These are phyloP conservation scores for Tanypteryx hageni DNA, from an alignment of 2,888 invertebrate genomes.

Conservation along the genomic window DNA sequence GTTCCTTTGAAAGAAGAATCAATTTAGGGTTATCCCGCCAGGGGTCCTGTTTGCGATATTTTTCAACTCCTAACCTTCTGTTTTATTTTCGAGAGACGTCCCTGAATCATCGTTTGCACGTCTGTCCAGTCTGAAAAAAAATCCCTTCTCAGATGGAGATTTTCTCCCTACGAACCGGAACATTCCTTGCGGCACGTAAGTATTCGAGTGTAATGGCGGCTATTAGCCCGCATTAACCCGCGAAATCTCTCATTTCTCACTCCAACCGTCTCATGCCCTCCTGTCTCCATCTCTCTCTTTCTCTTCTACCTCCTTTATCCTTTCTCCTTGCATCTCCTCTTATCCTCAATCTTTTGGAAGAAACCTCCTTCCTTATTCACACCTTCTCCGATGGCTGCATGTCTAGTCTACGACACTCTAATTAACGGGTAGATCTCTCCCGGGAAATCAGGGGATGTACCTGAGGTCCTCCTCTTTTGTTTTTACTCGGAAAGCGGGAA, in stretches of 20 bases:
- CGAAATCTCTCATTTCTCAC: conserved; percentile 11
- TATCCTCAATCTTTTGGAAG: conserved; percentile 17
- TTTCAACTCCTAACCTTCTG: too few species aligned
- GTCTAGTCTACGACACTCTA: conserved; percentile 49
- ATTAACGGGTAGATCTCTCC: conserved; percentile 39
- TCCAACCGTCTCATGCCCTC: not conserved
- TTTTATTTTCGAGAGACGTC: too few species aligned
- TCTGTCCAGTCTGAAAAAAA: too few species aligned
- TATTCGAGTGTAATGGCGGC: too few species aligned
- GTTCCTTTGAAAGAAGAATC: too few species aligned
- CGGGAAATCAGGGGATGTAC: conserved; percentile 54
- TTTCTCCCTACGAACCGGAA: too few species aligned
- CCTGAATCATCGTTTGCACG: too few species aligned
- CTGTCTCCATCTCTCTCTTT: not conserved
- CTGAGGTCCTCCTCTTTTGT: not conserved
- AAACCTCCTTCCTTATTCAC: not conserved
- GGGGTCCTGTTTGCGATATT: too few species aligned
- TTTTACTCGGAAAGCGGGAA: not conserved
- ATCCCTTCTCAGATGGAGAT: too few species aligned
- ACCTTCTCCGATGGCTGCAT: conserved; percentile 26
- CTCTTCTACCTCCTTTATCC: not conserved
- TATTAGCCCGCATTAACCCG: not conserved
- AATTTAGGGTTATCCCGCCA: too few species aligned
- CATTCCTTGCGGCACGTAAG: too few species aligned
- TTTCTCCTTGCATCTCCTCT: not conserved